phyloP scores from a whole-genome alignment of 2,113 vertebrate species.

The Silurus asotus region DNA sequence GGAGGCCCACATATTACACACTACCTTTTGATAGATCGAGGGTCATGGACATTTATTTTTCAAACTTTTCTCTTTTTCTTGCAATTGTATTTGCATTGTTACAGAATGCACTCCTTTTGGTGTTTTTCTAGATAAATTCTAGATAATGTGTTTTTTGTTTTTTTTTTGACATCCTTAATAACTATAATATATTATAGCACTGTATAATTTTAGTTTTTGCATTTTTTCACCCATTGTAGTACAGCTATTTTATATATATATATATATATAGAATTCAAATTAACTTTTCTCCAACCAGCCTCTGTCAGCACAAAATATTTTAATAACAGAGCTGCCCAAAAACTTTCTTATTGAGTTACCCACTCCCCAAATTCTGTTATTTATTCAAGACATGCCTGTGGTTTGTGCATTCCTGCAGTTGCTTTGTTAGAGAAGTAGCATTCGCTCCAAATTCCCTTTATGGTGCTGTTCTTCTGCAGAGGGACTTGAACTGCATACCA shows the following conservation, averaged over 20 bases:
- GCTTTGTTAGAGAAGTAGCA: constrained; percentile 58
- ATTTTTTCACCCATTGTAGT: background rate
- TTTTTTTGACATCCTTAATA: too few relatives aligned
- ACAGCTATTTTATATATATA: background rate
- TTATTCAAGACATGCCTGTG: constrained; percentile 64
- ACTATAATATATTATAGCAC: background rate
- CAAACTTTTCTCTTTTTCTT: background rate
- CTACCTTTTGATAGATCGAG: background rate
- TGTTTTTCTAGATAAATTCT: too few relatives aligned
- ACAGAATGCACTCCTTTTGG: background rate
- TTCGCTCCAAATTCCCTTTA: constrained; percentile 43
- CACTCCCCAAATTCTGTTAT: constrained; percentile 54
- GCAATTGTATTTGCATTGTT: background rate
- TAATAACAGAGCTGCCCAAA: constrained; percentile 26
- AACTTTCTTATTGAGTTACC: constrained; percentile 36
- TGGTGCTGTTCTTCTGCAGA: constrained; percentile 44
- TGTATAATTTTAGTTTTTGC: background rate
- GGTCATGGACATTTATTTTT: background rate
- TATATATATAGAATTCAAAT: background rate
- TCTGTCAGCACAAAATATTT: constrained; percentile 30
- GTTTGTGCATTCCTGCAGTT: constrained; percentile 48
- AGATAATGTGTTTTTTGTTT: too few relatives aligned
- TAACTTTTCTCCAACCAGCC: constrained; percentile 15
- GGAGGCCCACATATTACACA: too few relatives aligned
- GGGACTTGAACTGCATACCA: constrained; percentile 29